Conservation (phyloP, 2,888 invertebrate species). For the Mycalesis mineus region DNA sequence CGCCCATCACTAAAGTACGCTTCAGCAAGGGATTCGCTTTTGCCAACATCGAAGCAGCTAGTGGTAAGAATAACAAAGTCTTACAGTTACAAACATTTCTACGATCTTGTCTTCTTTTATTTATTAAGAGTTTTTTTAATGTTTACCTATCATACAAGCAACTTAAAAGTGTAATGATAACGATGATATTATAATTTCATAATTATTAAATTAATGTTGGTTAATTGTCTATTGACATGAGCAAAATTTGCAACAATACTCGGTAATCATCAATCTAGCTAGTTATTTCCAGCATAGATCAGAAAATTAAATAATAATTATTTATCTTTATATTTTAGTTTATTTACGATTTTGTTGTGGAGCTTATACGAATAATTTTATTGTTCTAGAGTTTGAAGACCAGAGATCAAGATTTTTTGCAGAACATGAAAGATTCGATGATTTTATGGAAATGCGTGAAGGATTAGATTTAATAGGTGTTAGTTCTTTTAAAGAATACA, state of each 20-base stretch:
- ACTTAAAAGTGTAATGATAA: no score
- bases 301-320: no score
- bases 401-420: slow-evolving; percentile 87
- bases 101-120: not conserved
- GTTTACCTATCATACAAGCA: no score
- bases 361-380: slow-evolving; percentile 1
- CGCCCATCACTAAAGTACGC: slow-evolving; percentile 86
- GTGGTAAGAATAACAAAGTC: slow-evolving; percentile 49
- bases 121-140: no score
- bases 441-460: slow-evolving; percentile 91
- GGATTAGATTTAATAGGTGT: slow-evolving; percentile 85
- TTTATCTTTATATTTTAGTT: not conserved
- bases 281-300: no score
- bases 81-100: not conserved
- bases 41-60: slow-evolving; percentile 86
- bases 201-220: no score
- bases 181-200: no score
- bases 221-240: no score
- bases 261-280: no score
- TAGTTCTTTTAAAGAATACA: slow-evolving; percentile 76
- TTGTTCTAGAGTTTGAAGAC: slow-evolving; percentile 84
- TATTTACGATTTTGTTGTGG: no score
- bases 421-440: slow-evolving; percentile 87
- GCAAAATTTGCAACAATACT: no score
- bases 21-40: slow-evolving; percentile 90